Base-by-base conservation (phyloP, 2,797 vertebrate species). In the Gymnothorax javanicus region DNA sequence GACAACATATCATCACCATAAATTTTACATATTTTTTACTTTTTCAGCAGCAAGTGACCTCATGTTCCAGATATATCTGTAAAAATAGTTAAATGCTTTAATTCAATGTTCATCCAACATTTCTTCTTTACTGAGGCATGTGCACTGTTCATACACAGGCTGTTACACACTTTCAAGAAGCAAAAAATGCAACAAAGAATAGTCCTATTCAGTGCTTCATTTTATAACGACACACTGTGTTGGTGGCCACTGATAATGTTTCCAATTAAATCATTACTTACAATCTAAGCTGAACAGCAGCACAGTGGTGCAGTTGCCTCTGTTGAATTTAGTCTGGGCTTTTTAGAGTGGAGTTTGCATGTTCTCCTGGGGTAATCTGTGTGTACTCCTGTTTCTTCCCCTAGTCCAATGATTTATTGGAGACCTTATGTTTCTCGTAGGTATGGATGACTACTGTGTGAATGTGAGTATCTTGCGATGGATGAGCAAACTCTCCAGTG, bases 1-100 rank as follows among this genome's bases (percentile, higher is more conserved):
- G 43, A 50, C 73, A 77, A 50, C 69, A 73, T 73, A 73, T 33
- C 27, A 73, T 73, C 69, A 69, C 69, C 27, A 73, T 27, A 73
- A 73, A 15, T 77, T 43, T 77, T 52, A 15, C 33, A 50, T 50
- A 50, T 77, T 50, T 77, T 11, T 52, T 50, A 43, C 73, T 77
- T 77, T 77, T 77, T 73, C 25, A 77, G 33, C 33, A 77, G 73
- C 33, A 50, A 77, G 20, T 50, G 17, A 52, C 33, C 33, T 17
- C 73, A 77, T 77, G 33, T 50, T 6, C 73, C 73, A 52, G 17
- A 52, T 13, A 77, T 77, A 77, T 52, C 73, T 77, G 5, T 43
- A 77, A 77, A 77, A 77, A 77, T 77, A 77, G 33, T 43, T 15
- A 77, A 50, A 3, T 77, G 73, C 23, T 43, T 77, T 77, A 12